A percentile compares a stretch with the other conserved stretches of the same genome.
These are phyloP conservation scores for Anguilla obscura DNA, from an alignment of 2,797 vertebrate species.

Conservation along the genomic window DNA sequence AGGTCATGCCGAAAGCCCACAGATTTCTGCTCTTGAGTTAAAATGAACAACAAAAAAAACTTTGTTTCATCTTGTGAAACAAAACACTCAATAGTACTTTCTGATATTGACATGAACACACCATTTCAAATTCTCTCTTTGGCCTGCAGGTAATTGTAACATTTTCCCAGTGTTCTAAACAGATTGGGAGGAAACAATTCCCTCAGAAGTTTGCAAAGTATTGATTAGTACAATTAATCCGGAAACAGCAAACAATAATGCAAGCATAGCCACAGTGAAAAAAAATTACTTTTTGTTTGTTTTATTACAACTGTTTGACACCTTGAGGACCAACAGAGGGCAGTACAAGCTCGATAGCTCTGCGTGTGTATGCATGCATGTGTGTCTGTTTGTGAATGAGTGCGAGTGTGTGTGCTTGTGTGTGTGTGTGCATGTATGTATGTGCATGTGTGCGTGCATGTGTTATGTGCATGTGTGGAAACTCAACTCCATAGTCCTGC, in stretches of 20 bases:
- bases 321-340: constrained; percentile 31
- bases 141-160: not conserved
- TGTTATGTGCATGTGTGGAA: not conserved
- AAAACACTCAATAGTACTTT: not conserved
- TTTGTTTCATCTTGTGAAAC: not conserved
- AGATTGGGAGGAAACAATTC: not conserved
- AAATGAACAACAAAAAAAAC: not conserved
- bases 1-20: constrained; percentile 33
- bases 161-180: not conserved
- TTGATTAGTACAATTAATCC: not conserved
- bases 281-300: no score
- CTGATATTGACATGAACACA: not conserved
- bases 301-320: no score
- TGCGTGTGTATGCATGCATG: constrained; percentile 59
- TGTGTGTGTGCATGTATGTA: no score
- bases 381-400: not conserved
- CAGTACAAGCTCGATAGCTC: constrained; percentile 36
- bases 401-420: not conserved
- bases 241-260: not conserved
- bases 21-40: constrained; percentile 18
- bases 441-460: not conserved
- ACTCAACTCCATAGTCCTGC: not conserved
- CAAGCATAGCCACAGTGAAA: no score
- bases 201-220: not conserved
- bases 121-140: not conserved